Evolutionary conservation across 2,888 invertebrate species (phyloP), one percentile per base, ranked within the genome.

Genomic region (Epinotia nisella): DNA sequence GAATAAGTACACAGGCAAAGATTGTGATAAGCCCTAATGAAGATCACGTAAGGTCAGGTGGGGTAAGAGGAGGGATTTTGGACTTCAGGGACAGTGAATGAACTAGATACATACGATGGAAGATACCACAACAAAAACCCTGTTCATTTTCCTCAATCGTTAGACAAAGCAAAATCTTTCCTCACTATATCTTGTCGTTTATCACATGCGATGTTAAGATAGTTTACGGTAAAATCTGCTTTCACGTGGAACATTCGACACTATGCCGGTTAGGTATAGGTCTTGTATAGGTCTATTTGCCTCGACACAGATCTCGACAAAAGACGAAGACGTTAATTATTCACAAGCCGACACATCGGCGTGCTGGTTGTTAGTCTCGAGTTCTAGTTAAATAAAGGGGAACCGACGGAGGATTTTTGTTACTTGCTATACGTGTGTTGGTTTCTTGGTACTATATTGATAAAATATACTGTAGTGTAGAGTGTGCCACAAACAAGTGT

Each of bases 381-480:
- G 73, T 69, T 69, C 58, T 39, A 73, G 73, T 59, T 55, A 69
- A 73, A 73, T 41, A 73, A 35, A 69, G 73, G 73, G 72, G 64
- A 61, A 55, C 66, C 55, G 13, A 51, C 35, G 39, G 49, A 64
- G 51, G 19, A 68, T 58, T 64, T 70, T 64, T 69, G 62, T 64
- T 64, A 58, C 66, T 15, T 13, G 45, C 4, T 24, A 0, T 41
- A 29, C 62, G 24, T 56, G 55, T 24, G 58, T 58, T 41, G 19
- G 21, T 58, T 49, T 24, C 45, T 67, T 58, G 11, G 24, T 11
- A 3, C 19, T 49, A 10, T 5, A 24, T 21, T 15, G 19, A 9
- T 21, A 17, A 21, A 13, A 49, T 49, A 5, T 49, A 7, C 35
- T 35, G 3, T 9, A 35, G 29, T 35, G 3, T 9, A 35, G 29